Evolutionary conservation across 1,140 invertebrate genomes (phyloP).

Genomic region (Cydia amplana): DNA sequence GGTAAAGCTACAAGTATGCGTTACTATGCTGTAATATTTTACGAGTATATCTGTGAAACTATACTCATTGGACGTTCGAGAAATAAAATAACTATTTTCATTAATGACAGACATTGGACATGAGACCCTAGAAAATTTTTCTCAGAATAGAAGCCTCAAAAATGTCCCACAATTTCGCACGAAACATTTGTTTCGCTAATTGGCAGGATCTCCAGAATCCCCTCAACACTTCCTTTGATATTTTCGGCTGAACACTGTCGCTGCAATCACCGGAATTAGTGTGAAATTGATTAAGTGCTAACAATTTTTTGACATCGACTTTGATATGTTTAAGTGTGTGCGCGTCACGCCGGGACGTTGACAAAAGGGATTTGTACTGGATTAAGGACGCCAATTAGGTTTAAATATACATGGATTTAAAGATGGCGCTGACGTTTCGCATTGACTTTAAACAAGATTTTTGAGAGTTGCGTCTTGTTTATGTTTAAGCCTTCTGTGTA

Average conservation of each 20-base stretch:
- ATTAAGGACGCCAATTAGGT: slow-evolving; percentile 14
- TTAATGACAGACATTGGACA: neutral
- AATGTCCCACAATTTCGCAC: neutral
- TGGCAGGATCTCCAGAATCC: neutral
- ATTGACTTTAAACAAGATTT: neutral
- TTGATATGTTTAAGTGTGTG: slow-evolving; percentile 7
- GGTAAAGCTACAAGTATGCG: too few relatives aligned
- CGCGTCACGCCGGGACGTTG: neutral
- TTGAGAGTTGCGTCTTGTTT: neutral
- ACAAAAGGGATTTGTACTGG: slow-evolving; percentile 25
- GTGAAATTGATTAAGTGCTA: slow-evolving; percentile 29
- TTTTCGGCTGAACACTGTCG: slow-evolving; percentile 8
- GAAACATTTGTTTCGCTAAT: neutral
- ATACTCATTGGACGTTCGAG: too few relatives aligned
- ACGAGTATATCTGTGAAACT: too few relatives aligned
- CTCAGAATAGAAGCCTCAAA: neutral
- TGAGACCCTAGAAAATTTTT: neutral
- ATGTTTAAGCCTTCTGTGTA: neutral
- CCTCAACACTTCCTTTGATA: slow-evolving; percentile 6
- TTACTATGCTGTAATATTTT: too few relatives aligned
- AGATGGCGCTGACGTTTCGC: neutral
- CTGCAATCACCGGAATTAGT: slow-evolving; percentile 3
- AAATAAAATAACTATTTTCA: too few relatives aligned
- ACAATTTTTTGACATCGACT: slow-evolving; percentile 26
- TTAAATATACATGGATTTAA: slow-evolving; percentile 17